Percentiles rank a stretch among this genome's conserved stretches.
Conservation (phyloP, 2,113 vertebrate species). For the Myanophis thanlyinensis region DNA sequence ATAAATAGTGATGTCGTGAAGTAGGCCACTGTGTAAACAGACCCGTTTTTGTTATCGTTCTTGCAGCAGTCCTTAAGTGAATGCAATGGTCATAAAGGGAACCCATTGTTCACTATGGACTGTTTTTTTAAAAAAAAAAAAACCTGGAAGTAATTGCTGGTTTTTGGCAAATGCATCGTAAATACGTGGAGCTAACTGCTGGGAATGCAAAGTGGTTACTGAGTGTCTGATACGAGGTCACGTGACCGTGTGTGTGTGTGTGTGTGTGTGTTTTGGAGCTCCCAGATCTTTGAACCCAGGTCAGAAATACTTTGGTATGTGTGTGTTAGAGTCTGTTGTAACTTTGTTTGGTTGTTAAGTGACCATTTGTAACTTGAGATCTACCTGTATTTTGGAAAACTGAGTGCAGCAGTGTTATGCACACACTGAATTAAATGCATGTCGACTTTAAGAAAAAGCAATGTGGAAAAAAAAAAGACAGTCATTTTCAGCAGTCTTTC, state of each 20-base stretch:
- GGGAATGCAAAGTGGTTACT: no score
- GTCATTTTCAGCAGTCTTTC: constrained; percentile 29
- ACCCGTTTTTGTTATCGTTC: neutral
- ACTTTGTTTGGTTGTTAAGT: neutral
- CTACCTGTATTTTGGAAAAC: constrained; percentile 46
- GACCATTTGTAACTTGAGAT: constrained; percentile 2
- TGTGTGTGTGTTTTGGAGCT: no score
- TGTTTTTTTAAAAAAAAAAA: neutral
- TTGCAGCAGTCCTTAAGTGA: neutral
- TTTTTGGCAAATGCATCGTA: no score
- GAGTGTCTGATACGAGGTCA: no score
- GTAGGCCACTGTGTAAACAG: neutral
- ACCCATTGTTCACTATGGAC: neutral
- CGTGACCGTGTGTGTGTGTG: no score
- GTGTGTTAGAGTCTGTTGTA: neutral
- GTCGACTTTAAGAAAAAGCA: constrained; percentile 50
- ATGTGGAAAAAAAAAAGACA: constrained; percentile 44
- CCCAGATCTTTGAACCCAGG: neutral
- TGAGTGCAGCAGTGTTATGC: constrained; percentile 50
- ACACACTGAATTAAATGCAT: constrained; percentile 60
- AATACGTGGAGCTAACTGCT: no score
- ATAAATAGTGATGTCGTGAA: neutral
- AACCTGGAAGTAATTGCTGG: no score
- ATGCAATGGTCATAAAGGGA: neutral
- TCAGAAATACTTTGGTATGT: neutral